phyloP scores from a whole-genome alignment of 2,797 vertebrate species.

The Peromyscus melanophrys region DNA sequence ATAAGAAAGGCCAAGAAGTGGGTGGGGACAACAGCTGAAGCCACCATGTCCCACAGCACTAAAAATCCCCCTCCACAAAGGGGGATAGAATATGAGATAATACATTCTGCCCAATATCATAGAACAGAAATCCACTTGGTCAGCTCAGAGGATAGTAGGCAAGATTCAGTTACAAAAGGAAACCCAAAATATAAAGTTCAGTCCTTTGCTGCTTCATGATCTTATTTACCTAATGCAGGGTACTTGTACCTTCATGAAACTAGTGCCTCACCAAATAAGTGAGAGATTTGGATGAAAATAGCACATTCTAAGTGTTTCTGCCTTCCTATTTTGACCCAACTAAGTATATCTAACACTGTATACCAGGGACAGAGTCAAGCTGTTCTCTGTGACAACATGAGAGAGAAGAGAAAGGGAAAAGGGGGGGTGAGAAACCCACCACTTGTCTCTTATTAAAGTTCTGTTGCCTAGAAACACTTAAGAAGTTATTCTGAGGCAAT shows the following conservation, averaged over 20 bases:
- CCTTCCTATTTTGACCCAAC: background rate
- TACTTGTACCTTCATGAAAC: background rate
- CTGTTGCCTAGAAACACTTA: conserved; percentile 80
- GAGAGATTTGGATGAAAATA: background rate
- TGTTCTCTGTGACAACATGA: background rate
- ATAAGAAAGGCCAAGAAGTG: background rate
- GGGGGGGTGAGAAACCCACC: background rate
- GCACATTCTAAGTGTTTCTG: background rate
- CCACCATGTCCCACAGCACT: background rate
- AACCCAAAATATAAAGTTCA: conserved; percentile 36
- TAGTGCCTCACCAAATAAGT: background rate
- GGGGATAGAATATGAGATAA: background rate
- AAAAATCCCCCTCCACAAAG: background rate
- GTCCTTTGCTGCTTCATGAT: background rate
- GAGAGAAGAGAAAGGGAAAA: background rate
- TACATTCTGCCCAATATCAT: background rate
- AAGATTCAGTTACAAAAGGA: conserved; percentile 5
- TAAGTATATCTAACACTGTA: background rate
- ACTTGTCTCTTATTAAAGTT: conserved; percentile 74
- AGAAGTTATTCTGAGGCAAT: conserved; percentile 71
- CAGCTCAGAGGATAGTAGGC: background rate
- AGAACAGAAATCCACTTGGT: background rate
- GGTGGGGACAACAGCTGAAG: background rate
- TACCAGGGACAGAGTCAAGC: background rate
- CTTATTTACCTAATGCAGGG: background rate